These are phyloP conservation scores for Limnothrissa miodon DNA, from an alignment of 2,113 vertebrate genomes.

Conservation along the genomic window DNA sequence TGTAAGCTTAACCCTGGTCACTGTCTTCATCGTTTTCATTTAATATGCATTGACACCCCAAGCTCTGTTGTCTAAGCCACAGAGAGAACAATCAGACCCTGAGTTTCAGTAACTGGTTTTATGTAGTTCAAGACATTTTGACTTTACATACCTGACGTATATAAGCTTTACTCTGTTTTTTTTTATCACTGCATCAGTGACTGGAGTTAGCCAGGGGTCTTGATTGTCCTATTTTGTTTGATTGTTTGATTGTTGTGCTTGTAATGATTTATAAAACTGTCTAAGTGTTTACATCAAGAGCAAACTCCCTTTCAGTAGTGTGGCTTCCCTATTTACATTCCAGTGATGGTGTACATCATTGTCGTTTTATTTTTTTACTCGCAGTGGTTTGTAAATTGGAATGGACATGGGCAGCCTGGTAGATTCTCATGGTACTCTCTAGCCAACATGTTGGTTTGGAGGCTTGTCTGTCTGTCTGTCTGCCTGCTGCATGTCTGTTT, in stretches of 20 bases:
- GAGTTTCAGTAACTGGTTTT: not conserved
- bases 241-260: too few relatives aligned
- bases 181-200: not conserved
- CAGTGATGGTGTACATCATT: not conserved
- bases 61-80: not conserved
- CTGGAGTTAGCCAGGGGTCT: not conserved
- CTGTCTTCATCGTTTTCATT: not conserved
- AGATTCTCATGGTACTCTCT: not conserved
- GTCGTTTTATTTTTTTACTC: not conserved
- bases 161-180: not conserved
- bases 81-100: not conserved
- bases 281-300: not conserved
- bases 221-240: not conserved
- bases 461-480: constrained; percentile 27
- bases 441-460: not conserved
- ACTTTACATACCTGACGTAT: not conserved
- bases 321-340: constrained; percentile 3
- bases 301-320: not conserved
- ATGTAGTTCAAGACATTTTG: not conserved
- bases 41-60: not conserved
- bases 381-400: not conserved
- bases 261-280: not conserved
- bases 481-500: constrained; percentile 23
- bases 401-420: not conserved
- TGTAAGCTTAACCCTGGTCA: not conserved